A percentile compares a stretch with the other conserved stretches of the same genome.
Evolutionary conservation across 1,140 invertebrate genomes (phyloP).

Genomic region (Himalopsyche phryganea): DNA sequence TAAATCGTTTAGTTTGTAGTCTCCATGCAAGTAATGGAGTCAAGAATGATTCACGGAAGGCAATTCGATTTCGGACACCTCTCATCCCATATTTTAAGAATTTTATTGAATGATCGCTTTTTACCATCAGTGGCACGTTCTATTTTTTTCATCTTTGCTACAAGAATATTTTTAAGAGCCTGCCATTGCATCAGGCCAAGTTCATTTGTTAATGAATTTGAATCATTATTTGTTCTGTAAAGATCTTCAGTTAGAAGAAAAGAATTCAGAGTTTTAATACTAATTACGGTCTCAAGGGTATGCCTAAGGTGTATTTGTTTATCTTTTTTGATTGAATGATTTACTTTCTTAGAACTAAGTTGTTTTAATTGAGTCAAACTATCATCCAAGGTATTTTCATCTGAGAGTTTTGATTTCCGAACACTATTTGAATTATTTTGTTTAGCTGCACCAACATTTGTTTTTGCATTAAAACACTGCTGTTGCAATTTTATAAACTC

Average conservation of each 20-base stretch:
- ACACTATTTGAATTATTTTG: background rate
- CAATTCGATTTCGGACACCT: background rate
- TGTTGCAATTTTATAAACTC: slow-evolving; percentile 12
- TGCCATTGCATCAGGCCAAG: slow-evolving; percentile 49
- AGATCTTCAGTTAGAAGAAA: slow-evolving; percentile 45
- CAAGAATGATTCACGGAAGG: too few species aligned
- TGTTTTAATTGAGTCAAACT: background rate
- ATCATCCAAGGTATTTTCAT: background rate
- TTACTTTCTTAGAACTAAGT: background rate
- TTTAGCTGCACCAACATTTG: background rate
- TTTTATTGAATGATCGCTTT: background rate
- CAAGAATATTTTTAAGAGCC: slow-evolving; percentile 22
- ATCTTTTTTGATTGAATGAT: background rate
- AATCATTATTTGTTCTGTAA: slow-evolving; percentile 39
- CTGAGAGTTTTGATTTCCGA: background rate
- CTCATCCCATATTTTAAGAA: background rate
- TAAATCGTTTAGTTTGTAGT: too few species aligned
- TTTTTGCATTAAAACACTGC: background rate
- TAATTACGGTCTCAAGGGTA: slow-evolving; percentile 37
- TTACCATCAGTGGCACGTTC: background rate
- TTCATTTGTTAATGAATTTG: slow-evolving; percentile 41
- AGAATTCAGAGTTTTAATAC: slow-evolving; percentile 36
- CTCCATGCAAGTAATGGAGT: too few species aligned
- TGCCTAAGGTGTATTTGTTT: slow-evolving; percentile 16
- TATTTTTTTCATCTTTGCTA: slow-evolving; percentile 8